Conservation (phyloP, 2,797 vertebrate genomes). For the Molossus alvarezi region DNA sequence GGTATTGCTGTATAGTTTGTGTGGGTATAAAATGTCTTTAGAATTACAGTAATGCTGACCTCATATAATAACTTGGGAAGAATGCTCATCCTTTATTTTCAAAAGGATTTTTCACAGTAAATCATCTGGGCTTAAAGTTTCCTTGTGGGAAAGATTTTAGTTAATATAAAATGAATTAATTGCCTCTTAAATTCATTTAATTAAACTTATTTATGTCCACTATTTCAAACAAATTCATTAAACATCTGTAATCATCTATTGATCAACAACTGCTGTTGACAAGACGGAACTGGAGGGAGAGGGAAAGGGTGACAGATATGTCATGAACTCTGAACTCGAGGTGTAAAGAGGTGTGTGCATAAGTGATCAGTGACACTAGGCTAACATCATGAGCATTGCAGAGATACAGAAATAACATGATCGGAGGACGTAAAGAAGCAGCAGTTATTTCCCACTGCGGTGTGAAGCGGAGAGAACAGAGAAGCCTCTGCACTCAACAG, state of each 20-base stretch:
- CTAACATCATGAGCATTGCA: not conserved
- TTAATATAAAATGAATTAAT: conserved; percentile 19
- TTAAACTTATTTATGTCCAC: conserved; percentile 12
- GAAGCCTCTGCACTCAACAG: not conserved
- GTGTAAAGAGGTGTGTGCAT: not conserved
- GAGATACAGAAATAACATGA: not conserved
- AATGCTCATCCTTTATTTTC: not conserved
- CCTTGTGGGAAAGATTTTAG: not conserved
- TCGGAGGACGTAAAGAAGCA: not conserved
- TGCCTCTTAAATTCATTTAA: not conserved
- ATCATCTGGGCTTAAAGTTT: not conserved
- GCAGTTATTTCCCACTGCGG: not conserved
- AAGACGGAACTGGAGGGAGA: not conserved
- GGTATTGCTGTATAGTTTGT: not conserved
- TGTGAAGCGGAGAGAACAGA: not conserved
- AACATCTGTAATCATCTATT: not conserved
- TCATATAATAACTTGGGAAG: not conserved
- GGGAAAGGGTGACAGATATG: not conserved
- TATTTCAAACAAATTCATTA: conserved; percentile 44
- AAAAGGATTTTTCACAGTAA: not conserved
- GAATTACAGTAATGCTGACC: not conserved
- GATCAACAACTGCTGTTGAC: not conserved
- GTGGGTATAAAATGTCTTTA: not conserved
- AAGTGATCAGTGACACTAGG: conserved; percentile 22
- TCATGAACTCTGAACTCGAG: conserved; percentile 7